Evolutionary conservation across 2,797 vertebrate genomes (phyloP).

Genomic region (Chelmon rostratus): DNA sequence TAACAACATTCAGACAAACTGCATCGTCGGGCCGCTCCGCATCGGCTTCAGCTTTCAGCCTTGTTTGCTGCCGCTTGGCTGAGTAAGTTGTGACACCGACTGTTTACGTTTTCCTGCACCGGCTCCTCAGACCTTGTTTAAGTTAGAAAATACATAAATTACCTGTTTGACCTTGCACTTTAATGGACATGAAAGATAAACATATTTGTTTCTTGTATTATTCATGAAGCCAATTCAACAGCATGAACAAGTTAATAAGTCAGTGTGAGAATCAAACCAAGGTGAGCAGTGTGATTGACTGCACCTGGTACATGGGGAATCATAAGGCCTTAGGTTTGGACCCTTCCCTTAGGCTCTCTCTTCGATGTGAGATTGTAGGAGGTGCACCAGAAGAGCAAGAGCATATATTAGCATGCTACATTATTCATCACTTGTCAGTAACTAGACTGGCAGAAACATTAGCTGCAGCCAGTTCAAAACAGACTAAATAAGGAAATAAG

Average conservation of each 20-base stretch:
- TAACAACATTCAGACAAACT: slow-evolving; percentile 5
- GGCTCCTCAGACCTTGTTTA: slow-evolving; percentile 60
- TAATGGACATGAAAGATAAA: slow-evolving; percentile 74
- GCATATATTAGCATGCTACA: slow-evolving; percentile 74
- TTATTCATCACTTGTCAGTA: slow-evolving; percentile 75
- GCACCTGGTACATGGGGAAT: slow-evolving; percentile 56
- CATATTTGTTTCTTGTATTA: slow-evolving; percentile 78
- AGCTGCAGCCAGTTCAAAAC: slow-evolving; percentile 59
- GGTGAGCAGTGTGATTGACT: slow-evolving; percentile 78
- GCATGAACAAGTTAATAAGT: slow-evolving; percentile 77
- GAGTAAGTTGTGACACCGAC: slow-evolving; percentile 32
- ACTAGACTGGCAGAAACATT: slow-evolving; percentile 75
- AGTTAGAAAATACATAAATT: slow-evolving; percentile 67
- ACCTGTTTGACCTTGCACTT: slow-evolving; percentile 71
- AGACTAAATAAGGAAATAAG: slow-evolving; percentile 58
- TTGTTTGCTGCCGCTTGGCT: slow-evolving; percentile 15
- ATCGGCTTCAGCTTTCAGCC: not conserved
- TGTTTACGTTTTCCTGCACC: slow-evolving; percentile 43
- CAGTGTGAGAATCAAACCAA: slow-evolving; percentile 79
- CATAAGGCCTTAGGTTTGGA: slow-evolving; percentile 65
- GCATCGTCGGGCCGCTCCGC: not conserved
- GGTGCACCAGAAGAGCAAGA: slow-evolving; percentile 57
- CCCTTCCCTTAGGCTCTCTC: slow-evolving; percentile 71
- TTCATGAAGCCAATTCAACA: slow-evolving; percentile 76
- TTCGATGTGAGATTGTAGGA: slow-evolving; percentile 53